phyloP scores from a whole-genome alignment of 2,797 vertebrate genomes.

The Sardinella longiceps region DNA sequence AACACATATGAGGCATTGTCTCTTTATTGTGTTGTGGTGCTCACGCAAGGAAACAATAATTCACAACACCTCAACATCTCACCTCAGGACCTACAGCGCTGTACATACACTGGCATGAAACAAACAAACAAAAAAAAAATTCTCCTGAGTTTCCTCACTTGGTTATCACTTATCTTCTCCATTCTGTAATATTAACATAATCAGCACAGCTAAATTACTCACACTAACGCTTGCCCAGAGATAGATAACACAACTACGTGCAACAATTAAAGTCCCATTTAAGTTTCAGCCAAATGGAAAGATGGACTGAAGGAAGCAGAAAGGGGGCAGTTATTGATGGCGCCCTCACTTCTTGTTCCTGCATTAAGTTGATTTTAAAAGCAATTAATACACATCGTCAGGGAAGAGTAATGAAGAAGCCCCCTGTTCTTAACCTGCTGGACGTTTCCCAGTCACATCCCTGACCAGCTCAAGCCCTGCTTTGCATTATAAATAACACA shows the following conservation, averaged over 20 bases:
- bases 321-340: slow-evolving; percentile 94
- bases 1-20: slow-evolving; percentile 14
- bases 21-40: slow-evolving; percentile 18
- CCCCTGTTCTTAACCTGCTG: slow-evolving; percentile 95
- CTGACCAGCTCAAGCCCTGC: slow-evolving; percentile 91
- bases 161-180: not conserved
- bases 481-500: slow-evolving; percentile 99
- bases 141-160: not conserved
- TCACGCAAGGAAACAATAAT: slow-evolving; percentile 3
- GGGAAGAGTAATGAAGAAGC: slow-evolving; percentile 95
- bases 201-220: slow-evolving; percentile 40
- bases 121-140: not conserved
- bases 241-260: slow-evolving; percentile 56
- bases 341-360: slow-evolving; percentile 94
- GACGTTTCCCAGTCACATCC: slow-evolving; percentile 90
- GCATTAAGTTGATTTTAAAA: slow-evolving; percentile 99
- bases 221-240: slow-evolving; percentile 26
- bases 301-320: slow-evolving; percentile 71
- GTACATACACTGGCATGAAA: not conserved
- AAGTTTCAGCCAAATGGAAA: slow-evolving; percentile 70
- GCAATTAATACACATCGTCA: slow-evolving; percentile 99
- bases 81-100: not conserved
- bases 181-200: not conserved
- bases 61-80: not conserved
- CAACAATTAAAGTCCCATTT: slow-evolving; percentile 77